Base-by-base conservation (phyloP, 2,797 vertebrate species). In the Petrocephalus sullivani region DNA sequence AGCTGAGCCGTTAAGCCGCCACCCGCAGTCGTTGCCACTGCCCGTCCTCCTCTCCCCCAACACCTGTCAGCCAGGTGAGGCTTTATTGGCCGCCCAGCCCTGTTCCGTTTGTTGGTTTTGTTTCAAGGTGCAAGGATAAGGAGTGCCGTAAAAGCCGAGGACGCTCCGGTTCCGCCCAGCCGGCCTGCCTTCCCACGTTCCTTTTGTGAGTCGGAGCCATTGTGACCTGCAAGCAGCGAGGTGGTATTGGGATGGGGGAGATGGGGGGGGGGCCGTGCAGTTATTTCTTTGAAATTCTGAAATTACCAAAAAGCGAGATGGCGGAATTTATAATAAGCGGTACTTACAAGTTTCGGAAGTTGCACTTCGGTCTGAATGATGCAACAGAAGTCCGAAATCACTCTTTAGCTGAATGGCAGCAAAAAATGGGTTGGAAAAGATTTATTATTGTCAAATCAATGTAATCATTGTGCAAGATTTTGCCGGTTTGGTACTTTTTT, bases 61-160 rank as follows among this genome's bases (percentile, higher is more conserved):
- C 96, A 96, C 95, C 96, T 97, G 96, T 93, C 83, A 3, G 0
- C 89, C 94, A 94, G 94, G 94, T 94, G 94, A 93, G 89, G 58
- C 86, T 93, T 81, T 92, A 85, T 90, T 91, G 89, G 83, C 90
- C 60, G 6, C 41, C 89, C n/a, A 89, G 87, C 87, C 91, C 60
- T 87, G 5, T 2, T 82, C 64, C 57, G 85, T 54, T 14, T 9
- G 61, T 57, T 88, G 10, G 85, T 90, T 92, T 87, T 19, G 85
- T 88, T 91, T 88, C 87, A 60, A 88, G 85, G 87, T 88, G 87
- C 57, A 51, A 67, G 89, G 89, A 91, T 89, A 90, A 90, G 91
- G 60, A 89, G 88, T 88, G 88, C 85, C 60, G 88, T 87, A 89
- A 90, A 90, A 89, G 90, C 89, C 87, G 89, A 90, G 88, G 64